Percentiles rank a stretch among this genome's conserved stretches.
phyloP scores from a whole-genome alignment of 2,113 vertebrate species.

The Peucedramus taeniatus region DNA sequence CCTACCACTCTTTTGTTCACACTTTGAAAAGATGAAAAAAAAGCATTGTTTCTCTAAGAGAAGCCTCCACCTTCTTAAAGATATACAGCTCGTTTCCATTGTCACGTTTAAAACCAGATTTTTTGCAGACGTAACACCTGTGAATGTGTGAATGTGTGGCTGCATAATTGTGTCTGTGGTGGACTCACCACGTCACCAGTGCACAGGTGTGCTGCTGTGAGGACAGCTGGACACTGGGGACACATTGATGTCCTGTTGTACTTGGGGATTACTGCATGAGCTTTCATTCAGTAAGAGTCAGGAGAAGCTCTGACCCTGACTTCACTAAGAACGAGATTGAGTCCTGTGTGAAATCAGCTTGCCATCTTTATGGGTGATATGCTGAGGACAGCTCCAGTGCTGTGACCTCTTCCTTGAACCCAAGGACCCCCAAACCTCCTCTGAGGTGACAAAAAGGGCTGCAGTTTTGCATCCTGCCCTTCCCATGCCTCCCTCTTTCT shows the following conservation, averaged over 20 bases:
- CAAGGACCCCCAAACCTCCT: not conserved
- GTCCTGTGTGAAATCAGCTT: not conserved
- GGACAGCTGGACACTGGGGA: not conserved
- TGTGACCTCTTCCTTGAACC: not conserved
- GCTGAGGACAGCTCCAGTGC: not conserved
- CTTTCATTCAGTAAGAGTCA: not conserved
- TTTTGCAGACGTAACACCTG: not conserved
- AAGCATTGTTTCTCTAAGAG: not conserved
- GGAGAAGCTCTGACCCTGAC: not conserved
- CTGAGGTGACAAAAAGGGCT: not conserved
- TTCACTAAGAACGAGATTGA: not conserved
- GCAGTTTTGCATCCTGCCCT: not conserved
- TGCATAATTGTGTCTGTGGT: not conserved
- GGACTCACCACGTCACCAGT: not conserved
- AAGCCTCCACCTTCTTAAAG: not conserved
- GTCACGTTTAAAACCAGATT: not conserved
- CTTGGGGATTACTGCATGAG: fast-evolving
- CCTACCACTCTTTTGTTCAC: not conserved
- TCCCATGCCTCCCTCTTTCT: fast-evolving
- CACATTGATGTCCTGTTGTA: no score
- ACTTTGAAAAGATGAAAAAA: not conserved
- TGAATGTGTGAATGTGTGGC: not conserved
- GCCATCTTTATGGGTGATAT: not conserved
- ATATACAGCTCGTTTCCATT: not conserved
- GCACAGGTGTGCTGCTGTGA: not conserved